phyloP scores from a whole-genome alignment of 30 jellyfish, hydroid and myxozoan species.

The Clytia hemisphaerica region DNA sequence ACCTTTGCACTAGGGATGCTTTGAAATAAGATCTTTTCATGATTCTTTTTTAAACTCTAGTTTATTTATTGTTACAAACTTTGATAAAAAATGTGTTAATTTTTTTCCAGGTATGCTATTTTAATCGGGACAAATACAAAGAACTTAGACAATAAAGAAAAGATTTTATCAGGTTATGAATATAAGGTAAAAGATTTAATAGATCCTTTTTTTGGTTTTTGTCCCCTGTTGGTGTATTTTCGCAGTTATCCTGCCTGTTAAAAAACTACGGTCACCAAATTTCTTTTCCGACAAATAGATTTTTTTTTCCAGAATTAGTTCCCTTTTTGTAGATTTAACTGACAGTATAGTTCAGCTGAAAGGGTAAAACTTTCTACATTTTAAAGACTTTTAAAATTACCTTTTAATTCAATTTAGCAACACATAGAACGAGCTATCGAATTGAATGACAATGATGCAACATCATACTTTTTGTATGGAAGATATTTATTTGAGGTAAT shows the following conservation, averaged over 20 bases:
- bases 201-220: neutral
- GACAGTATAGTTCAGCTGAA: neutral
- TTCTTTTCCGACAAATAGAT: neutral
- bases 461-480: conserved; percentile 77
- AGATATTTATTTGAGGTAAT: conserved; percentile 91
- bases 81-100: too few relatives aligned
- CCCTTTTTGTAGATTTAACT: neutral
- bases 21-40: too few relatives aligned
- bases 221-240: neutral
- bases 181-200: conserved; percentile 40
- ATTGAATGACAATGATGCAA: conserved; percentile 66
- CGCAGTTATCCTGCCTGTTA: neutral
- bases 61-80: too few relatives aligned
- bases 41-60: too few relatives aligned
- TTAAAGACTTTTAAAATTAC: neutral
- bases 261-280: neutral
- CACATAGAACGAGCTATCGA: conserved; percentile 81
- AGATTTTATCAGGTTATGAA: conserved; percentile 52
- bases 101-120: conserved; percentile 64
- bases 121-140: conserved; percentile 54
- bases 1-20: too few relatives aligned
- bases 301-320: neutral
- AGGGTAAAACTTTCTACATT: neutral
- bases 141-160: conserved; percentile 56
- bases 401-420: conserved; percentile 24